Evolutionary conservation across 2,888 invertebrate genomes (phyloP).

Genomic region (Noctua janthe): DNA sequence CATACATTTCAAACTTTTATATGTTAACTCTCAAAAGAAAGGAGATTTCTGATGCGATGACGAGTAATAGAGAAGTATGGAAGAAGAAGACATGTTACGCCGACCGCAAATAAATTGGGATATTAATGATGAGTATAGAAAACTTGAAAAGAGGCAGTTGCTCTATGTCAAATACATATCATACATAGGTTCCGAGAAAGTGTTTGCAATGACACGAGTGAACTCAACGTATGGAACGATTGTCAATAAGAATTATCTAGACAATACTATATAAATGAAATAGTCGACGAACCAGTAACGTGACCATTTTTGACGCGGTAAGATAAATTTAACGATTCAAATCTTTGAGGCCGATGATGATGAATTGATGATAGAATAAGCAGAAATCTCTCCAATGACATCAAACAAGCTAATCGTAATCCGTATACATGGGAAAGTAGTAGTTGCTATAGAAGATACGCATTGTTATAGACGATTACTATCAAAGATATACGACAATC

Average conservation of each 20-base stretch:
- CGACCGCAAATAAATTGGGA: too few relatives aligned
- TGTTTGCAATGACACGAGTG: background rate
- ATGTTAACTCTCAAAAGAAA: too few relatives aligned
- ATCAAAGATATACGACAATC: slow-evolving; percentile 5
- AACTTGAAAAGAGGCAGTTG: background rate
- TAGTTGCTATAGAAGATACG: slow-evolving; percentile 20
- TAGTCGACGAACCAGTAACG: background rate
- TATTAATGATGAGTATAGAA: too few relatives aligned
- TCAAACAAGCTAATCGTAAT: slow-evolving; percentile 28
- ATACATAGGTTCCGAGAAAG: background rate
- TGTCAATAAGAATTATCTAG: background rate
- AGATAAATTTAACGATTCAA: background rate
- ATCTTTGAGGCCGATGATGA: background rate
- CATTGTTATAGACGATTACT: slow-evolving; percentile 36
- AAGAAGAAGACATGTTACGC: too few relatives aligned
- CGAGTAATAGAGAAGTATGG: too few relatives aligned
- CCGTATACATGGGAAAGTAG: slow-evolving; percentile 41
- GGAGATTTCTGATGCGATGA: too few relatives aligned
- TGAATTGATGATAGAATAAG: background rate
- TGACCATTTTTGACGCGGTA: background rate
- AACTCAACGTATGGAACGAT: background rate
- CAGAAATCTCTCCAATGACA: slow-evolving; percentile 3
- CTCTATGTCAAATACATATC: background rate
- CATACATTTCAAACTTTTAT: too few relatives aligned
- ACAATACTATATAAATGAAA: too few relatives aligned